These are phyloP conservation scores for Platynereis dumerilii DNA, from an alignment of 2,888 invertebrate genomes.

Conservation along the genomic window DNA sequence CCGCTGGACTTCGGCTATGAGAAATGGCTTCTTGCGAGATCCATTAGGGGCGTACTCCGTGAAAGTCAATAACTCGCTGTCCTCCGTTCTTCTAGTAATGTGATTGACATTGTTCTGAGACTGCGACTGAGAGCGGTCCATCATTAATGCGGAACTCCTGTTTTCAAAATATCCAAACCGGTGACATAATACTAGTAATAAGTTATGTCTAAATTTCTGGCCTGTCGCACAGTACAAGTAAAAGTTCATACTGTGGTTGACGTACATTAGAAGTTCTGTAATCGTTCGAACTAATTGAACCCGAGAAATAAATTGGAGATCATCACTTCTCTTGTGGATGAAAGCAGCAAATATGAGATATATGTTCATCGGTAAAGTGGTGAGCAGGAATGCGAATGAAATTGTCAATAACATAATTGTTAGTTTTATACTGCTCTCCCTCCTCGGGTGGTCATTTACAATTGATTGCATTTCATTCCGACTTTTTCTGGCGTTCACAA, in stretches of 20 bases:
- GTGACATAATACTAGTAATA: slow-evolving; percentile 39
- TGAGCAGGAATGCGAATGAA: slow-evolving; percentile 55
- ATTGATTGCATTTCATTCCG: slow-evolving; percentile 14
- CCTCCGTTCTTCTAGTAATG: too few species aligned
- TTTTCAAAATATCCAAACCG: not conserved
- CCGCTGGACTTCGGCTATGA: too few species aligned
- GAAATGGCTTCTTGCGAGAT: too few species aligned
- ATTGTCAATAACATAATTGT: slow-evolving; percentile 59
- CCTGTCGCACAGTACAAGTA: slow-evolving; percentile 42
- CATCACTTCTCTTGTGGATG: slow-evolving; percentile 23
- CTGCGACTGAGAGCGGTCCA: too few species aligned
- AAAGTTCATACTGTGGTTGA: slow-evolving; percentile 59
- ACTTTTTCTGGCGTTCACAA: slow-evolving; percentile 41
- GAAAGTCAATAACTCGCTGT: too few species aligned
- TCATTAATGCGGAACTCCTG: too few species aligned
- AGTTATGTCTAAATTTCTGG: slow-evolving; percentile 41
- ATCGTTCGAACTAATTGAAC: slow-evolving; percentile 47
- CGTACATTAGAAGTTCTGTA: slow-evolving; percentile 55
- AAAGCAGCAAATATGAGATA: slow-evolving; percentile 42
- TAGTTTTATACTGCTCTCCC: slow-evolving; percentile 37
- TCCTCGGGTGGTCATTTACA: slow-evolving; percentile 24
- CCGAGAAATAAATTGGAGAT: slow-evolving; percentile 31
- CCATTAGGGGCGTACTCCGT: too few species aligned
- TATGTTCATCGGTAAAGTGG: slow-evolving; percentile 56
- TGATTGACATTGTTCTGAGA: too few species aligned